A percentile compares a stretch with the other conserved stretches of the same genome.
Conservation (phyloP, 2,797 vertebrate genomes). For the Oryzias sinensis region DNA sequence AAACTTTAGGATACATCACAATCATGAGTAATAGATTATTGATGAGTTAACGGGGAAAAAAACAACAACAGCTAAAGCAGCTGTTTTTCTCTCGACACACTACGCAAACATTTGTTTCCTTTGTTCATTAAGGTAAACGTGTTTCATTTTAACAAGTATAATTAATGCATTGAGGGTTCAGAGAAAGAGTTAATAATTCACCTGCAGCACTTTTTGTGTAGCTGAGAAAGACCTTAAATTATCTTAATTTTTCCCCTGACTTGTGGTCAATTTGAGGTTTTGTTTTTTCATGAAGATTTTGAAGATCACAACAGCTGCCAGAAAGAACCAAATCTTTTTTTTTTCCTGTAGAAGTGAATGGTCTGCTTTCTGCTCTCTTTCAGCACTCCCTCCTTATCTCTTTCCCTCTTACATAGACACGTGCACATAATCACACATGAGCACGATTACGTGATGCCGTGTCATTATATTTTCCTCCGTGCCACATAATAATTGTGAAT, state of each 20-base stretch:
- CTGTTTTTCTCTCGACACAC: too few relatives aligned
- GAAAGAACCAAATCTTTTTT: constrained; percentile 36
- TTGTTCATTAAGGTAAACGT: too few relatives aligned
- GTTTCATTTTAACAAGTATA: too few relatives aligned
- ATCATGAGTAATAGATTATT: too few relatives aligned
- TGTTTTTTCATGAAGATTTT: constrained; percentile 32
- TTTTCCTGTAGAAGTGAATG: constrained; percentile 10
- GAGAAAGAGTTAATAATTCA: too few relatives aligned
- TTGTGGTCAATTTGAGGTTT: constrained; percentile 11
- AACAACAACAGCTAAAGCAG: too few relatives aligned
- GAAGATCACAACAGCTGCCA: constrained; percentile 32
- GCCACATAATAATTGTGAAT: constrained; percentile 73
- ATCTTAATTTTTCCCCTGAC: too few relatives aligned
- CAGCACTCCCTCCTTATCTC: constrained; percentile 16
- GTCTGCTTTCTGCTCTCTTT: constrained; percentile 35
- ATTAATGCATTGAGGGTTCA: too few relatives aligned
- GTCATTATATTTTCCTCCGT: constrained; percentile 64
- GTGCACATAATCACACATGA: background rate
- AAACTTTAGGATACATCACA: too few relatives aligned
- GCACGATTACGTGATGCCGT: constrained; percentile 6
- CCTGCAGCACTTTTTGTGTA: too few relatives aligned
- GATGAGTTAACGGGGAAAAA: too few relatives aligned
- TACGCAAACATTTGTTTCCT: too few relatives aligned
- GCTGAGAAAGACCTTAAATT: background rate
- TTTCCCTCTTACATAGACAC: background rate